A percentile compares a stretch with the other conserved stretches of the same genome.
These are phyloP conservation scores for Drosophila mimica DNA, from an alignment of 2,888 invertebrate species.

Conservation along the genomic window DNA sequence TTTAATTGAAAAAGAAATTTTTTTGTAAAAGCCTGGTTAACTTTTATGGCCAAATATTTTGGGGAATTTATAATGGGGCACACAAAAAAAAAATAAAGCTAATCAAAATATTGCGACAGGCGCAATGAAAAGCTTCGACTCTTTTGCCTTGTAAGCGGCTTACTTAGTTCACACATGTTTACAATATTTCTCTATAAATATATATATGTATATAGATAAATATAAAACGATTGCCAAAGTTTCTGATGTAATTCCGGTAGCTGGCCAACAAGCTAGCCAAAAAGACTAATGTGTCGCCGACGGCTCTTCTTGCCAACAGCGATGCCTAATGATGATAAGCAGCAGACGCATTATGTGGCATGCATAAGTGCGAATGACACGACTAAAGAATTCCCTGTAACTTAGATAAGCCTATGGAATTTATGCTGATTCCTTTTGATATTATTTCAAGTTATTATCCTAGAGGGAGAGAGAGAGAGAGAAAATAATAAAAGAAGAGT, in stretches of 20 bases:
- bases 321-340: slow-evolving; percentile 43
- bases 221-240: slow-evolving; percentile 42
- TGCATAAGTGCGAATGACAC: not conserved
- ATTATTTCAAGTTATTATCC: not conserved
- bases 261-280: slow-evolving; percentile 28
- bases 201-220: slow-evolving; percentile 11
- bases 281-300: slow-evolving; percentile 18
- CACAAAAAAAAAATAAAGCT: slow-evolving; percentile 39
- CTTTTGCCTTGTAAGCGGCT: slow-evolving; percentile 65
- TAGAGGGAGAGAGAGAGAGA: not conserved
- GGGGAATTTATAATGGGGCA: slow-evolving; percentile 52
- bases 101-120: slow-evolving; percentile 79
- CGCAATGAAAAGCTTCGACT: slow-evolving; percentile 9
- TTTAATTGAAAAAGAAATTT: slow-evolving; percentile 65
- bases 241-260: slow-evolving; percentile 59
- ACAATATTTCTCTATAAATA: slow-evolving; percentile 21
- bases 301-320: slow-evolving; percentile 9
- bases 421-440: not conserved
- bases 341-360: slow-evolving; percentile 21
- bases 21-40: slow-evolving; percentile 37
- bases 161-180: slow-evolving; percentile 60
- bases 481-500: not conserved
- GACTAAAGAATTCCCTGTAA: slow-evolving; percentile 26
- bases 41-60: slow-evolving; percentile 70
- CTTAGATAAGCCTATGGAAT: not conserved